Evolutionary conservation across 1,140 invertebrate species (phyloP).

Genomic region (Scaptomyza montana): DNA sequence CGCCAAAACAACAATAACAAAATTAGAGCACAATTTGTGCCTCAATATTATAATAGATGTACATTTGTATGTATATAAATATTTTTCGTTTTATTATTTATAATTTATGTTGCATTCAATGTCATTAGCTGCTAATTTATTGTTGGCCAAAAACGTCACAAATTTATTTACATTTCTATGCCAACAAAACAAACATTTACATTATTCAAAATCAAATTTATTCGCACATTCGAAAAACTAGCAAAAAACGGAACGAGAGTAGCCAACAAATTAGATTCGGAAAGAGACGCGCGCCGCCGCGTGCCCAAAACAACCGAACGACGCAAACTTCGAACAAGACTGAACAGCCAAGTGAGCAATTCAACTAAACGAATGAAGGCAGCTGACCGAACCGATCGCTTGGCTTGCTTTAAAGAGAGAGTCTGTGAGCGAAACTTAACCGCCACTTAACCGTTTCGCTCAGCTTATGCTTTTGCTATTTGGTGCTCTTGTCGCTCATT

Average conservation of each 20-base stretch:
- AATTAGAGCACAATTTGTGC: constrained; percentile 61
- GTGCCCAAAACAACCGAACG: constrained; percentile 69
- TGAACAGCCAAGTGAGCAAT: constrained; percentile 37
- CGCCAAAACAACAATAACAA: constrained; percentile 51
- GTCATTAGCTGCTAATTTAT: constrained; percentile 50
- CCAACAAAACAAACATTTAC: constrained; percentile 33
- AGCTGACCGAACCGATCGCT: constrained; percentile 19
- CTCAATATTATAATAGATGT: constrained; percentile 9
- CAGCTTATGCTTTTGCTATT: not conserved
- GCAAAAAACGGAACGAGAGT: constrained; percentile 1
- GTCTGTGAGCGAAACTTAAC: not conserved
- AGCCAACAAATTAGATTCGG: constrained; percentile 1
- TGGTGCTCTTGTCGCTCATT: constrained; percentile 43
- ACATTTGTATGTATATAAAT: not conserved
- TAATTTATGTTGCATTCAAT: constrained; percentile 52
- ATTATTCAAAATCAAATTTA: constrained; percentile 40
- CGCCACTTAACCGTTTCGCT: constrained; percentile 21
- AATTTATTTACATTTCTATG: constrained; percentile 47
- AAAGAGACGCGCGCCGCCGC: constrained; percentile 59
- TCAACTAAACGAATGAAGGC: constrained; percentile 26
- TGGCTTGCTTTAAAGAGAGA: not conserved
- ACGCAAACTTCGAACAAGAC: constrained; percentile 79
- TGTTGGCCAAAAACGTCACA: constrained; percentile 12
- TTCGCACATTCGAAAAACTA: constrained; percentile 43
- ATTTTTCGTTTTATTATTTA: constrained; percentile 16